phyloP scores from a whole-genome alignment of 30 jellyfish, hydroid and myxozoan genomes.

The Turritopsis rubra region DNA sequence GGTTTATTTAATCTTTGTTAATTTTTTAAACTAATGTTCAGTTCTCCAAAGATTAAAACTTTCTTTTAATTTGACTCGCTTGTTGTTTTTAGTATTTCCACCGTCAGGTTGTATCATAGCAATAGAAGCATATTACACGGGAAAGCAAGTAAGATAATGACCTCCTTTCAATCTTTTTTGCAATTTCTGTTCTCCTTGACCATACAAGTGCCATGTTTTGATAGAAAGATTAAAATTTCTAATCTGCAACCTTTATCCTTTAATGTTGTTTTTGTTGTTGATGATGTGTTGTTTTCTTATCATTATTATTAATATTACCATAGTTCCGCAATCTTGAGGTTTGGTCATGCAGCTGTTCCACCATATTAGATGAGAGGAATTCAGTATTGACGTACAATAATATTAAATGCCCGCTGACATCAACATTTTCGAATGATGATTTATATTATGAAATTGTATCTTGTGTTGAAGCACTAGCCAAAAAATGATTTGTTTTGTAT shows the following conservation, averaged over 20 bases:
- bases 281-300: background rate
- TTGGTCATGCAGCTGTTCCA: conserved; percentile 17
- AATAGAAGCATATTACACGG: background rate
- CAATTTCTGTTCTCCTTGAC: too few relatives aligned
- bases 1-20: background rate
- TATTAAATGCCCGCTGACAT: conserved; percentile 20
- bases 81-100: background rate
- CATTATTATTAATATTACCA: background rate
- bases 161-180: too few relatives aligned
- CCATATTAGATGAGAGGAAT: background rate
- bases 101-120: conserved; percentile 5
- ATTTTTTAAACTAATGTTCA: background rate
- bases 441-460: background rate
- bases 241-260: too few relatives aligned
- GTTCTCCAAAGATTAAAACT: background rate
- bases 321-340: conserved; percentile 21
- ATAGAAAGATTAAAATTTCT: background rate
- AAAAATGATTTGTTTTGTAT: background rate
- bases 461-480: conserved; percentile 4
- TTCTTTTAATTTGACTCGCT: background rate
- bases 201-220: background rate
- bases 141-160: background rate
- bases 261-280: background rate
- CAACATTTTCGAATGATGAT: background rate
- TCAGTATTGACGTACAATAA: background rate